These are phyloP conservation scores for Oryzias sinensis DNA, from an alignment of 2,797 vertebrate species.

Conservation along the genomic window DNA sequence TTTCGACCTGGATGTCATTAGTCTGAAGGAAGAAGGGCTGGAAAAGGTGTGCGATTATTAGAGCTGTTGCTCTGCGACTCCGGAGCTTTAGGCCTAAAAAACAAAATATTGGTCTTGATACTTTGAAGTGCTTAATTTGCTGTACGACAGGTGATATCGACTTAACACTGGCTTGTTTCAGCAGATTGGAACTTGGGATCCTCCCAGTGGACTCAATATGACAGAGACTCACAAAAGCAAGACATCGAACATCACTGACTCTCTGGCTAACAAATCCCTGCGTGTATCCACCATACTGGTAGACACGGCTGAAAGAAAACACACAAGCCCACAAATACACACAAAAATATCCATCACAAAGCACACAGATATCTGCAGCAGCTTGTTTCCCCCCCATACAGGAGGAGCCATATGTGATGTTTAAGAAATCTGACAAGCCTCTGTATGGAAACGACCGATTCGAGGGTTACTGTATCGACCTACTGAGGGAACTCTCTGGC, in stretches of 20 bases:
- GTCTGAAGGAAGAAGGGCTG: slow-evolving; percentile 95
- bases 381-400: slow-evolving; percentile 28
- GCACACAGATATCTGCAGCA: background rate
- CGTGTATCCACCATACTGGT: slow-evolving; percentile 96
- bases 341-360: slow-evolving; percentile 5
- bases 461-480: slow-evolving; percentile 79
- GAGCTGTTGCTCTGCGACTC: slow-evolving; percentile 3
- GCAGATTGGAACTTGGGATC: slow-evolving; percentile 98
- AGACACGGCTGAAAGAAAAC: slow-evolving; percentile 57
- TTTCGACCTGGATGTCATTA: slow-evolving; percentile 97
- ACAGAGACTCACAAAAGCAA: slow-evolving; percentile 94
- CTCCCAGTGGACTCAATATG: slow-evolving; percentile 93
- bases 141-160: slow-evolving; percentile 20
- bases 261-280: slow-evolving; percentile 92
- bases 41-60: slow-evolving; percentile 85
- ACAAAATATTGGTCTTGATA: background rate
- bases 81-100: background rate
- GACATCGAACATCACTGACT: slow-evolving; percentile 92
- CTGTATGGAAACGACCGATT: slow-evolving; percentile 81
- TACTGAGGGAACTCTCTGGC: slow-evolving; percentile 75
- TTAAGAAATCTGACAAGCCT: slow-evolving; percentile 81
- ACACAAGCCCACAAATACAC: background rate
- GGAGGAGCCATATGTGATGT: slow-evolving; percentile 83
- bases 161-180: slow-evolving; percentile 54
- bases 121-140: slow-evolving; percentile 23